Base-by-base conservation (phyloP, 2,888 invertebrate species). In the Achlya flavicornis region DNA sequence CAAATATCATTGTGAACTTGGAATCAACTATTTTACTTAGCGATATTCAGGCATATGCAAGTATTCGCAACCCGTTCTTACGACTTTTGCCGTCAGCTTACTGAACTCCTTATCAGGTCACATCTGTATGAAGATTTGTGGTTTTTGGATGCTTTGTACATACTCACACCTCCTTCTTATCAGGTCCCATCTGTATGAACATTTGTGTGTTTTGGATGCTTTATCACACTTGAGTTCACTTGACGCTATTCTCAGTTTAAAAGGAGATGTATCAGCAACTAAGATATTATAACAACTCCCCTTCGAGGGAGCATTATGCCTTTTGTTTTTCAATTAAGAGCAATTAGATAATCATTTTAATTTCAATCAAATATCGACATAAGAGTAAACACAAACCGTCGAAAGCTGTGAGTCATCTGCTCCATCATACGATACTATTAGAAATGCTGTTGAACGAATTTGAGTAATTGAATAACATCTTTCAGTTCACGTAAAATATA, bases 401-500 rank as follows among this genome's bases (percentile, higher is more conserved):
- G 6, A 53, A 48, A 48, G 48, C n/a, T 53, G 19, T 60, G 60
- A 60, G 60, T 60, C 60, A 60, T 60, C 16, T 58, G 11, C 19
- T 53, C 19, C 43, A 16, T 60, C 26, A 19, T 41, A 19, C 16
- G 60, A 41, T 60, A 16, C 60, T 60, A 60, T 60, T 60, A 60
- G 26, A 60, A 60, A 12, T 61, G 62, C 64, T 67, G 59, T 32
- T 63, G 68, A 68, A 69, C 62, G 43, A 66, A 64, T 63, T 53
- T 64, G 53, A 66, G 63, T 70, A 64, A 74, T 62, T 64, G 62
- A 63, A 68, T 64, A 67, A 69, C 61, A 69, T 71, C 61, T 73
- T 73, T 75, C 73, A 19, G 66, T 70, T 74, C 85, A 81, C 86
- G 86, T 86, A 86, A 80, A 76, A 84, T 77, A 86, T 85, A 75